Evolutionary conservation across 1,140 invertebrate genomes (phyloP), one percentile per base, ranked within the genome.

Genomic region (Berghia stephanieae): DNA sequence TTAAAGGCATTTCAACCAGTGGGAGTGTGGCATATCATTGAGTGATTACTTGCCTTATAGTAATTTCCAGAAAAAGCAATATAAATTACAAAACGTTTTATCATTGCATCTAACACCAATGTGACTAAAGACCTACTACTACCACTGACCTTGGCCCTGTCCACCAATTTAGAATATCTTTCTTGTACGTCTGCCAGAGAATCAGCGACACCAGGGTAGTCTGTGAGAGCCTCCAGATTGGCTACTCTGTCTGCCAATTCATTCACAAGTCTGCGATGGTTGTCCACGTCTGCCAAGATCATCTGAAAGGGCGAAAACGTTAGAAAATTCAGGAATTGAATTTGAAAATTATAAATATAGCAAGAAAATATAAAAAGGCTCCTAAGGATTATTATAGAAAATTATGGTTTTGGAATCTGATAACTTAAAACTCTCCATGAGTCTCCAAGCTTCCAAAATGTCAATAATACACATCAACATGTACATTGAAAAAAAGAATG

Each of bases 211-310:
- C 84, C 83, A 2, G 82, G 82, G 63, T 86, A 84, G 63, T 85
- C 83, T 80, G 83, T 84, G 24, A 86, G 69, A 40, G 83, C 83
- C 67, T 86, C 83, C 21, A 87, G 80, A 49, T 85, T 85, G 74
- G 94, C 92, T 6, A 96, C 94, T 89, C 96, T 95, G 52, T 92
- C 84, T 43, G 87, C 83, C 46, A 90, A 81, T 60, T 86, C 84
- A 70, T 84, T 84, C 6, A 90, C 83, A 24, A 87, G 75, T 24
- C 83, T 72, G 36, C 87, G 75, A 70, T 85, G 86, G 66, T 84
- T 85, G 52, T 87, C 86, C 34, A 85, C 79, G 55, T 87, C 86
- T 78, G 84, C 79, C 57, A 84, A 49, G 21, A 87, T 81, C 69
- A 87, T 66, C 85, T 86, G 78, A 70, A 68, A n/a, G 2, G 31